Evolutionary conservation across 2,888 invertebrate species (phyloP), one percentile per base, ranked within the genome.

Genomic region (Pollenia amentaria): DNA sequence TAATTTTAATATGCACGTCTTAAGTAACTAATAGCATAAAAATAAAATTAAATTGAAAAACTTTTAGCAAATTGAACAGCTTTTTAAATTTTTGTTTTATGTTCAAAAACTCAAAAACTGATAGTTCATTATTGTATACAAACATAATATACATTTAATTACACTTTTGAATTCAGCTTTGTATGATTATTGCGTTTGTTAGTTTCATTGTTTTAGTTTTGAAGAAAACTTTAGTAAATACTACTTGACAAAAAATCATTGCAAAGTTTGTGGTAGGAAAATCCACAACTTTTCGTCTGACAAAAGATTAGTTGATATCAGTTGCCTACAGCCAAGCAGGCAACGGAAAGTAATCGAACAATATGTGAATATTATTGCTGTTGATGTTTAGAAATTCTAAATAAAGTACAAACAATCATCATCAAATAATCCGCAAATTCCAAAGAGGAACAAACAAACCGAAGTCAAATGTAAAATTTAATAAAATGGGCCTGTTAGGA

Each of bases 281-380:
- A 69, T 57, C 75, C 62, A 75, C 60, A 82, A 70, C 64, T 83
- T 78, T 86, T 75, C 69, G 67, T 86, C 70, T 82, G 70, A 82
- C 86, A 86, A 83, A 86, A 79, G 86, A 82, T 86, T 82, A 83
- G 70, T 82, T 83, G 77, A 85, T 85, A 83, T 86, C 86, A 86
- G 75, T 73, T 82, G 86, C 78, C 82, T 82, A 64, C 86, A 86
- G 82, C 73, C 85, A 82, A 21, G 12, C 69, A 82, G 40, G 70
- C 70, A 64, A 57, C 51, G 67, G 12, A 72, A 69, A 44, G 18
- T 64, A 57, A 4, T 18, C 11, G n/a, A 64, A 77, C 29, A 29
- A 18, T 51, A 29, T 6, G 29, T 11, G 18, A 46, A 14, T 62
- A 29, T 44, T 55, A 44, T 64, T 48, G 29, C 12, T 65, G 65